These are phyloP conservation scores for Cheilosia impressa DNA, from an alignment of 2,888 invertebrate species.

Conservation along the genomic window DNA sequence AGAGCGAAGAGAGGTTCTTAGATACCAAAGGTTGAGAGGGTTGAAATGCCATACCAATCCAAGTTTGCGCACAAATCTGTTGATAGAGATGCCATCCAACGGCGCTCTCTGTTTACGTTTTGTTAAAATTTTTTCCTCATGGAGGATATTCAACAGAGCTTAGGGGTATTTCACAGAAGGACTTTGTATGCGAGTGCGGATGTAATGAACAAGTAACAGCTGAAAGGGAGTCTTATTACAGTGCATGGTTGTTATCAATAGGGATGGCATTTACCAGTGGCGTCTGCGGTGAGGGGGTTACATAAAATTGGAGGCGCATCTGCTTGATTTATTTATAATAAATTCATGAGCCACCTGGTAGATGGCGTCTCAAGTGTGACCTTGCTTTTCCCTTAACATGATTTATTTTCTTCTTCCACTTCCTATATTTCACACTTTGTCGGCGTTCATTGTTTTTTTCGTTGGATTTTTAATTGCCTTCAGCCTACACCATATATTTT, in stretches of 20 bases:
- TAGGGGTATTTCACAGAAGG: neutral
- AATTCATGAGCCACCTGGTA: no score
- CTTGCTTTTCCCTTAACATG: no score
- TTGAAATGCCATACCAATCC: constrained; percentile 3
- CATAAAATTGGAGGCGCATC: neutral
- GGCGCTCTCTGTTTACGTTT: constrained; percentile 66
- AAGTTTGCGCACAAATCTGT: constrained; percentile 44
- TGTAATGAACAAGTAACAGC: constrained; percentile 38
- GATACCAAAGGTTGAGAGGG: constrained; percentile 16
- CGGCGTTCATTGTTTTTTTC: no score
- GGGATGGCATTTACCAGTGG: constrained; percentile 16
- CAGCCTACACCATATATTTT: no score
- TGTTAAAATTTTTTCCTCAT: constrained; percentile 14
- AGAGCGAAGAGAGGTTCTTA: constrained; percentile 1
- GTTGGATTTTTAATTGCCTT: no score
- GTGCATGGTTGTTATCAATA: constrained; percentile 24
- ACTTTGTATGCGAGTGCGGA: constrained; percentile 21
- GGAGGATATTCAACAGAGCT: constrained; percentile 64
- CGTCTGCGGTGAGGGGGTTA: neutral
- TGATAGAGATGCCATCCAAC: neutral
- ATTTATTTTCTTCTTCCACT: no score
- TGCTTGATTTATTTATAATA: neutral
- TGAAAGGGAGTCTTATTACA: constrained; percentile 56
- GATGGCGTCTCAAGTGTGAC: no score
- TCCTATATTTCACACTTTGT: no score